Evolutionary conservation across 2,797 vertebrate species (phyloP).

Genomic region (Chromis chromis): DNA sequence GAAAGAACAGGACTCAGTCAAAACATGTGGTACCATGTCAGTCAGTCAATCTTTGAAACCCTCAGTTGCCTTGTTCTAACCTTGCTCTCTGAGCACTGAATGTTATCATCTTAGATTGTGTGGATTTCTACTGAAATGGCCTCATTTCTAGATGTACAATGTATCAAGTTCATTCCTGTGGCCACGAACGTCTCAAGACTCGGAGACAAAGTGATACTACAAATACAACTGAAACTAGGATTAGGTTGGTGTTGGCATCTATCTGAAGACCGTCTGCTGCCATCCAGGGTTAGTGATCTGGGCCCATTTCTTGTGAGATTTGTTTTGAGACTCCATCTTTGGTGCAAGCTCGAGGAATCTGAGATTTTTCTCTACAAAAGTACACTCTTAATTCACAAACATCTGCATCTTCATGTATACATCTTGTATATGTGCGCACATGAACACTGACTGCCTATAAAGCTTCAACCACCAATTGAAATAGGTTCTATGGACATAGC

Average conservation of each 20-base stretch:
- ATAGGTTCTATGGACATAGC: slow-evolving; percentile 87
- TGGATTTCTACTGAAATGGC: slow-evolving; percentile 81
- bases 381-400: slow-evolving; percentile 69
- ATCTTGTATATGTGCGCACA: slow-evolving; percentile 57
- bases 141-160: slow-evolving; percentile 50
- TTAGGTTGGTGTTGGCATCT: slow-evolving; percentile 40
- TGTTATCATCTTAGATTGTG: slow-evolving; percentile 79
- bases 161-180: slow-evolving; percentile 80
- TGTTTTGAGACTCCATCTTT: slow-evolving; percentile 38
- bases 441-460: slow-evolving; percentile 78
- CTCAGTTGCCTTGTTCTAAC: slow-evolving; percentile 81
- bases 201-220: slow-evolving; percentile 36
- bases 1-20: slow-evolving; percentile 36
- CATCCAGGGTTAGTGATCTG: slow-evolving; percentile 67
- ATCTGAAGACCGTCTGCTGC: slow-evolving; percentile 33
- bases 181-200: slow-evolving; percentile 62
- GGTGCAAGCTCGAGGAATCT: slow-evolving; percentile 41
- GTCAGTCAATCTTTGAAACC: slow-evolving; percentile 74
- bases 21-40: slow-evolving; percentile 68
- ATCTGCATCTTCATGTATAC: slow-evolving; percentile 50
- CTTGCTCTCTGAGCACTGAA: slow-evolving; percentile 75
- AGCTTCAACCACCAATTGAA: slow-evolving; percentile 85
- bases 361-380: slow-evolving; percentile 33
- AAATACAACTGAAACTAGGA: slow-evolving; percentile 46
- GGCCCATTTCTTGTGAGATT: slow-evolving; percentile 76